phyloP scores from a whole-genome alignment of 2,113 vertebrate genomes.

The Typhlomys cinereus region DNA sequence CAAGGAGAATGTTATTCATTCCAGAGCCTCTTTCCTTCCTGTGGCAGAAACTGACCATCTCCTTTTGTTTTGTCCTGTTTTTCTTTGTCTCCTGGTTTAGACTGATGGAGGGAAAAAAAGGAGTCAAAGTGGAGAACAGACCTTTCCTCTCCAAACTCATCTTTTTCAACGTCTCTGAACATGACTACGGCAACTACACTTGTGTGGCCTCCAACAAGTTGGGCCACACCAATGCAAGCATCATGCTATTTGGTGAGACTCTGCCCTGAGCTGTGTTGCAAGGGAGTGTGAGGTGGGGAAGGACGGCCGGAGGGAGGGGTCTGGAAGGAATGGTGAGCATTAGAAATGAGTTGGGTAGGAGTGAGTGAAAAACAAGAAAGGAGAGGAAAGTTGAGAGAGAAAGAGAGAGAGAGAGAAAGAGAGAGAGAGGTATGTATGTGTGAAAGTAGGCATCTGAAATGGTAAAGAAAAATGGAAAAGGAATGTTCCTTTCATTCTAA shows the following conservation, averaged over 20 bases:
- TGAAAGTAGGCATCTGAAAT: not conserved
- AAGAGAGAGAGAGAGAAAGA: not conserved
- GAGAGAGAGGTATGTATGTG: accelerated
- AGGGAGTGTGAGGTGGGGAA: too few relatives aligned
- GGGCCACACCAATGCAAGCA: slow-evolving; percentile 94
- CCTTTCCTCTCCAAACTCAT: slow-evolving; percentile 93
- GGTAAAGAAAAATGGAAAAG: not conserved
- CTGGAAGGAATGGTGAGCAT: accelerated
- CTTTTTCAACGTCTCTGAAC: slow-evolving; percentile 96
- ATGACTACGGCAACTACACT: slow-evolving; percentile 97
- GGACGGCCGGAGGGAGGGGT: accelerated
- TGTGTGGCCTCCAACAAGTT: slow-evolving; percentile 96
- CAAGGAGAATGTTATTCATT: not conserved
- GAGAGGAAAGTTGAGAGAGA: not conserved
- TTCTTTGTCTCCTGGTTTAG: slow-evolving; percentile 80
- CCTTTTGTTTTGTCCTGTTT: not conserved
- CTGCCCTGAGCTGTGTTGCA: not conserved
- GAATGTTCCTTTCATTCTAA: not conserved
- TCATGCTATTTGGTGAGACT: slow-evolving; percentile 94
- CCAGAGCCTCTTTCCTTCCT: not conserved
- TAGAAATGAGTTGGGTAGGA: not conserved
- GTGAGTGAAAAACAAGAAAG: not conserved
- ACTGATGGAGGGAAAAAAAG: slow-evolving; percentile 91
- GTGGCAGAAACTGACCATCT: accelerated
- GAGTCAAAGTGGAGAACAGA: slow-evolving; percentile 92